Conservation (phyloP, 2,113 vertebrate species). For the Pangasianodon gigas region DNA sequence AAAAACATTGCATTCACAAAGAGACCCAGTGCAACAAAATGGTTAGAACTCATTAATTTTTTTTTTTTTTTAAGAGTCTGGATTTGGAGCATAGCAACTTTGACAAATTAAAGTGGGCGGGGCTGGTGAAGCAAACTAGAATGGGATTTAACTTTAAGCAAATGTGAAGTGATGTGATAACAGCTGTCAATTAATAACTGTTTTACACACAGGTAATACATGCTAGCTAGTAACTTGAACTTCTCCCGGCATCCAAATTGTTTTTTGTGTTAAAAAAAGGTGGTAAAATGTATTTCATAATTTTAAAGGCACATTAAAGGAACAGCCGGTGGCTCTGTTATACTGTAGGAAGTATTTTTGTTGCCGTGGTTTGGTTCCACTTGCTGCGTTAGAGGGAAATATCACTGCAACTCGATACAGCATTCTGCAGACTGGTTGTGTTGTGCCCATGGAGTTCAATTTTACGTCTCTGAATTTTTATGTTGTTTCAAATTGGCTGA, state of each 20-base stretch:
- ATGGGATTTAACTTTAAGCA: neutral
- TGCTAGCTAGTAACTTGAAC: neutral
- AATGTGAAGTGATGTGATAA: neutral
- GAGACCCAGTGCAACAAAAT: neutral
- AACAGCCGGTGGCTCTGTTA: neutral
- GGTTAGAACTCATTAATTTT: neutral
- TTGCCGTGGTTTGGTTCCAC: neutral
- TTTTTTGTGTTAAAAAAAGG: neutral
- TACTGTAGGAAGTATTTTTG: neutral
- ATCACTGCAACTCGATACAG: neutral
- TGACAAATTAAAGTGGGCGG: neutral
- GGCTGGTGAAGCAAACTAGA: neutral
- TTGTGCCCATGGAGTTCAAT: neutral
- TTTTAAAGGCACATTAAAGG: neutral
- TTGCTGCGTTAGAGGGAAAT: neutral
- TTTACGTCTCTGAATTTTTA: conserved; percentile 15
- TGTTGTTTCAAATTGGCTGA: neutral
- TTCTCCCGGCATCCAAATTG: neutral
- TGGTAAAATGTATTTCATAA: neutral
- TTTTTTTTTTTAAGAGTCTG: neutral
- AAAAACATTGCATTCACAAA: neutral
- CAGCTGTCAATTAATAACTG: neutral
- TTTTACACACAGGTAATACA: neutral
- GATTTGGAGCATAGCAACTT: neutral
- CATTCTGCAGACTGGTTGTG: neutral